Conservation (phyloP, 2,113 vertebrate species). For the Pristiophorus japonicus region DNA sequence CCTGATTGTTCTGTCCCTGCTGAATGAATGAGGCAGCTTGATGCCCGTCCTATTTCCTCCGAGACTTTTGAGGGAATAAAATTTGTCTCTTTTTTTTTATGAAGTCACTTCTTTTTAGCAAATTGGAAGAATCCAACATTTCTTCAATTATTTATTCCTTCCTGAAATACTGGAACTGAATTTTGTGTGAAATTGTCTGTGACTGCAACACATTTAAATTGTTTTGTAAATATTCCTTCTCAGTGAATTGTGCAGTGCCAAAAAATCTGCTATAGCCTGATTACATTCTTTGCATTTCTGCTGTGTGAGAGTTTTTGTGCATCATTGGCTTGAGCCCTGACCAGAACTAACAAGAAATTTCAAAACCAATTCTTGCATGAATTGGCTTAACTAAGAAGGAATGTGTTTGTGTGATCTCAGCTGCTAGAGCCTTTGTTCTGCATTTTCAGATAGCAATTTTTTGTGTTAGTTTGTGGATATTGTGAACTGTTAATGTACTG, state of each 20-base stretch:
- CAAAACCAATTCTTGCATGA: conserved; percentile 21
- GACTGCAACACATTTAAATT: neutral
- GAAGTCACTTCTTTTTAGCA: neutral
- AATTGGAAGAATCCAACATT: neutral
- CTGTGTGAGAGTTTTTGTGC: conserved; percentile 12
- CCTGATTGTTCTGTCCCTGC: neutral
- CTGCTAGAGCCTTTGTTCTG: neutral
- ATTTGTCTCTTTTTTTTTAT: neutral
- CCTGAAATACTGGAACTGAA: neutral
- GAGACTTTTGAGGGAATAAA: neutral
- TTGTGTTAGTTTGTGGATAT: neutral
- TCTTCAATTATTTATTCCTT: neutral
- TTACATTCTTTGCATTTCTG: conserved; percentile 12
- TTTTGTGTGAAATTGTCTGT: conserved; percentile 29
- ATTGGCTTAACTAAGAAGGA: neutral
- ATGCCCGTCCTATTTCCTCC: neutral
- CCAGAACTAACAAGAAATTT: conserved; percentile 15
- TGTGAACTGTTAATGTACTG: neutral
- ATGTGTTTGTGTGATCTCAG: neutral
- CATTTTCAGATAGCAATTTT: neutral
- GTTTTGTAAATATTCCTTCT: neutral
- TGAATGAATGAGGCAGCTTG: neutral
- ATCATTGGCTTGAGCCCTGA: conserved; percentile 25
- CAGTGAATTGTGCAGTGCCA: conserved; percentile 3
- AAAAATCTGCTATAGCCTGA: neutral